Base-by-base conservation (phyloP, 2,888 invertebrate species). In the Cryptocheilus praepositus region DNA sequence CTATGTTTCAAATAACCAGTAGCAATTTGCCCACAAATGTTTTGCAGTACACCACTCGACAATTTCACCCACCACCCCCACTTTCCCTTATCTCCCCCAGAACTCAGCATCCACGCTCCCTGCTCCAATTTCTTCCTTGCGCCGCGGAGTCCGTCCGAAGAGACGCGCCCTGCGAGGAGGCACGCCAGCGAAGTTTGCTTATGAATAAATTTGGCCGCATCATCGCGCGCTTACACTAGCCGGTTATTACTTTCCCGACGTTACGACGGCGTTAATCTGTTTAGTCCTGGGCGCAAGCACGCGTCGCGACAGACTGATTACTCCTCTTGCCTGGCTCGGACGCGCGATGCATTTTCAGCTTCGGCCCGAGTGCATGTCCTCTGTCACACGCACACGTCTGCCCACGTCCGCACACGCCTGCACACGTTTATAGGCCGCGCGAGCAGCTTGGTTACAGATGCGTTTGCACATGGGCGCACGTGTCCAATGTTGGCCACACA, bases 201-300 rank as follows among this genome's bases (percentile, higher is more conserved):
- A 81, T 81, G 81, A 82, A 81, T 81, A 82, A 79, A 80, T 80
- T 80, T 82, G 72, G 72, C 64, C 76, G 74, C 72, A 80, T 81
- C 77, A 79, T 79, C 80, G 74, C 66, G 62, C 64, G 36, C 36
- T 36, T 36, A 36, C 36, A 36, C 36, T 36, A 11, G 36, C 36
- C 36, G 36, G 36, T 36, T 36, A 36, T 36, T 36, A 36, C 36
- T 36, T 36, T 36, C 36, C 36, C 11, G 36, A 36, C 36, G 49
- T 49, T n/a, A 49, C 49, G 49, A 49, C 49, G 49, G 49, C 49
- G 49, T 18, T 49, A 49, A 49, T 49, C 49, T 49, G 49, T 49
- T 49, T 49, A 49, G 49, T 49, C n/a, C 36, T 55, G 28, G 25
- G 28, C 28, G 28, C 16, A 8, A 55, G 55, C n/a, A 55, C 28